Base-by-base conservation (phyloP, 2,888 invertebrate species). In the Chloroclystis v-ata region DNA sequence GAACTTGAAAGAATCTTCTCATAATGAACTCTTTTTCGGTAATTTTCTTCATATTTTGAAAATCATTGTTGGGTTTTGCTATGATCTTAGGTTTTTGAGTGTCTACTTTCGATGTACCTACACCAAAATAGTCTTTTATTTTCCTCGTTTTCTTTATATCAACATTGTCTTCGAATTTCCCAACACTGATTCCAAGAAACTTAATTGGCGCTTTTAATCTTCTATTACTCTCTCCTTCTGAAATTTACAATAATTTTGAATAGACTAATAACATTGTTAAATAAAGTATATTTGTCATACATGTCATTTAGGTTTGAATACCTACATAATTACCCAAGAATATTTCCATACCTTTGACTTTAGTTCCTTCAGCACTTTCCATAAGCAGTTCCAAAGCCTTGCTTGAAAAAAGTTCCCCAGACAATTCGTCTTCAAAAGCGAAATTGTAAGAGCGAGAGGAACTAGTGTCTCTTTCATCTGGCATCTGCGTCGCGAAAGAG, bases 181-280 rank as follows among this genome's bases (percentile, higher is more conserved):
- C 92, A 9, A 92, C 94, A 67, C 93, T 94, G n/a, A 96, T 87
- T 0, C 94, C 93, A 11, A 96, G 77, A 72, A 91, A 92, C 50
- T 89, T 91, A 10, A 95, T 89, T 0, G 91, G 87, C 57, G 92
- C 72, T 67, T 75, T 82, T 35, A 87, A 61, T 58, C 60, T 72
- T 59, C 82, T 72, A 41, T 85, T 80, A 6, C 38, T 37, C 61
- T 83, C 85, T 25, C 60, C 69, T 57, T 78, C 86, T 87, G 61
- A 30, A 82, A 83, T 14, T 30, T 8, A 42, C 54, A 33, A 26
- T n/a, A 43, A 49, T 47, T 28, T 12, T n/a, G 1, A 14, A 33
- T 12, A 30, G 5, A 20, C 20, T 4, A 2, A 4, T 20, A 20
- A 20, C 2, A 4, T 20, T 20, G n/a, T n/a, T n/a, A n/a, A n/a